Conservation (phyloP, 2,113 vertebrate genomes). For the Oreochromis tanganicae region DNA sequence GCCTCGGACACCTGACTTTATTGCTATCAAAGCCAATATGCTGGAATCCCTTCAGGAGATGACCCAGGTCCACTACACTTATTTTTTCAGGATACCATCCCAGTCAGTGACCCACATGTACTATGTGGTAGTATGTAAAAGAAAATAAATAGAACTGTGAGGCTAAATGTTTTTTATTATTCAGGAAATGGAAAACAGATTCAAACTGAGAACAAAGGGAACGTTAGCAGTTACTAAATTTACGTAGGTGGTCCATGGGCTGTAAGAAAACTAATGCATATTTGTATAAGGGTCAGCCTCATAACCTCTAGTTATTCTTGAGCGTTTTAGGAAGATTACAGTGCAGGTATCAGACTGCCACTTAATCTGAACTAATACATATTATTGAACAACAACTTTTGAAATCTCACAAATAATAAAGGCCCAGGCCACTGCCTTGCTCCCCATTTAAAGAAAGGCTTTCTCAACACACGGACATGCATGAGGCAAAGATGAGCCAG, state of each 20-base stretch:
- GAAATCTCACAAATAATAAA: background rate
- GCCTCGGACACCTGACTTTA: constrained; percentile 45
- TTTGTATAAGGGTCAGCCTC: constrained; percentile 35
- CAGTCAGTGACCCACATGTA: background rate
- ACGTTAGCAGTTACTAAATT: background rate
- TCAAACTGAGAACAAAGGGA: constrained; percentile 46
- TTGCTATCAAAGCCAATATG: background rate
- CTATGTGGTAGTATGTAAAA: constrained; percentile 13
- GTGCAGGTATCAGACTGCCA: background rate
- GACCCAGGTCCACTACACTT: constrained; percentile 30
- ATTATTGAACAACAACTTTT: constrained; percentile 36
- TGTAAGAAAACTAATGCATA: constrained; percentile 34
- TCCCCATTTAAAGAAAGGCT: background rate
- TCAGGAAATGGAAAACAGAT: constrained; percentile 36
- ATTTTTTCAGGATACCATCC: constrained; percentile 49
- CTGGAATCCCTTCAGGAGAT: constrained; percentile 7
- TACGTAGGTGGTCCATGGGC: background rate
- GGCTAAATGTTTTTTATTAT: constrained; percentile 12
- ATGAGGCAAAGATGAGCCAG: background rate
- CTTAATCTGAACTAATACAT: constrained; percentile 56
- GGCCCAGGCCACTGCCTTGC: background rate
- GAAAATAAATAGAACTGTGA: constrained; percentile 39
- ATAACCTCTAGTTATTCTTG: constrained; percentile 3
- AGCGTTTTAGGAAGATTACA: constrained; percentile 42
- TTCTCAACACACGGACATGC: background rate